Conservation (phyloP, 2,797 vertebrate genomes). For the Notolepis coatsorum region DNA sequence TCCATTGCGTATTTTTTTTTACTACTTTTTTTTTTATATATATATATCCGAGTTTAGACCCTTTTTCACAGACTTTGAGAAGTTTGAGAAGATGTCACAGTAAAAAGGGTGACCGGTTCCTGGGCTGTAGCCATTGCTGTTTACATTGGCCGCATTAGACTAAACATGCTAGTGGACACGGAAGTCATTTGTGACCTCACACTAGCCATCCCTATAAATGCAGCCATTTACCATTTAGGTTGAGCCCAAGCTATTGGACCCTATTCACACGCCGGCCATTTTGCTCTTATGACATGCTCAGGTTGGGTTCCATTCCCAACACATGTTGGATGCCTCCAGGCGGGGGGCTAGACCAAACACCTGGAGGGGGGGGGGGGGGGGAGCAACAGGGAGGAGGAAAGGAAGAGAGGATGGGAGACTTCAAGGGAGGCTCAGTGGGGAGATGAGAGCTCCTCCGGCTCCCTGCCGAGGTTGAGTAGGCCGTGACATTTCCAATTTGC, state of each 20-base stretch:
- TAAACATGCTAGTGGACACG: conserved; percentile 47
- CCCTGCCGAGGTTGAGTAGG: conserved; percentile 79
- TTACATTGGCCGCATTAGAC: conserved; percentile 50
- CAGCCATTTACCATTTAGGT: too few relatives aligned
- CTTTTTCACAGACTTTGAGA: too few relatives aligned
- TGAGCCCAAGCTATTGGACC: too few relatives aligned
- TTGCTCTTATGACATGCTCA: too few relatives aligned
- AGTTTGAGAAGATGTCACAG: too few relatives aligned
- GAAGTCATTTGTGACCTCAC: conserved; percentile 24
- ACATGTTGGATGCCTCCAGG: conserved; percentile 35
- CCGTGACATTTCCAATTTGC: conserved; percentile 84
- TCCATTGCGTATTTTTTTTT: too few relatives aligned
- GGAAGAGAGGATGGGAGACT: conserved; percentile 59
- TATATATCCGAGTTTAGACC: too few relatives aligned
- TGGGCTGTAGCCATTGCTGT: too few relatives aligned
- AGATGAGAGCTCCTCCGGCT: conserved; percentile 74
- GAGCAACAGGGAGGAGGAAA: conserved; percentile 41
- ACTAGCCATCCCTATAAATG: conserved; percentile 38
- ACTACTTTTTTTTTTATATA: too few relatives aligned
- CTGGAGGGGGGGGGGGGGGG: conserved; percentile 61
- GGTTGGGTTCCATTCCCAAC: too few relatives aligned
- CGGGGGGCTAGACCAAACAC: conserved; percentile 61
- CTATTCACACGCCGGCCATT: too few relatives aligned
- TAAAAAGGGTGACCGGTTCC: too few relatives aligned
- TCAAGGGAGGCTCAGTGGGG: conserved; percentile 58